Base-by-base conservation (phyloP, 2,888 invertebrate species). In the Luffia ferchaultella region DNA sequence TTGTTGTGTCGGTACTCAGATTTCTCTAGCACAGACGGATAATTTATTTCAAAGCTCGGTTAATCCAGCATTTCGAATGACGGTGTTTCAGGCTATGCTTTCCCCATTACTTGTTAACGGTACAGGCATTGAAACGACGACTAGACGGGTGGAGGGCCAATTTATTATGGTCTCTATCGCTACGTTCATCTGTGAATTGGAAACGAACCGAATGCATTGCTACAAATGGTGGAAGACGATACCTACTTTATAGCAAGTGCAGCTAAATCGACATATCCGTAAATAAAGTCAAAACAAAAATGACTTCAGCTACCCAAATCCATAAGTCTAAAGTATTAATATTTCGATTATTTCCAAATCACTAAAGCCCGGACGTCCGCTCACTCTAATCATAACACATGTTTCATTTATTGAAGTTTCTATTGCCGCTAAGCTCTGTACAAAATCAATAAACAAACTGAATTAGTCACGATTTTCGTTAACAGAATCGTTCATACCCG, bases 161-260 rank as follows among this genome's bases (percentile, higher is more conserved):
- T 78, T 77, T 78, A 76, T 79, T 73, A 73, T 62, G 63, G 63
- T 61, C 64, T 62, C 54, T 63, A 75, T 75, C 75, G 72, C 52
- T 52, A 56, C 59, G 60, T 64, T 63, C 66, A 75, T 76, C 75
- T 65, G 48, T 50, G 61, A 59, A 63, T 62, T 46, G 50, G 50
- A 50, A 52, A 50, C 51, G 44, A 51, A 41, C 46, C 43, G 42
- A 48, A 45, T 51, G 59, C 65, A 62, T 63, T 61, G 62, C 63
- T 67, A 67, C 64, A 63, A 69, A 65, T 62, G 59, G 65, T 42
- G 44, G 44, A 40, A 20, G 48, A 48, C 18, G 48, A 48, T 48
- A 42, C 48, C 18, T 42, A 20, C 42, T 40, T 20, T 47, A n/a
- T 42, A 42, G 42, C 18, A 18, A 42, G 48, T 41, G 41, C 48